Percentiles rank a stretch among this genome's conserved stretches.
Evolutionary conservation across 2,113 vertebrate genomes (phyloP).

Genomic region (Ellobius talpinus): DNA sequence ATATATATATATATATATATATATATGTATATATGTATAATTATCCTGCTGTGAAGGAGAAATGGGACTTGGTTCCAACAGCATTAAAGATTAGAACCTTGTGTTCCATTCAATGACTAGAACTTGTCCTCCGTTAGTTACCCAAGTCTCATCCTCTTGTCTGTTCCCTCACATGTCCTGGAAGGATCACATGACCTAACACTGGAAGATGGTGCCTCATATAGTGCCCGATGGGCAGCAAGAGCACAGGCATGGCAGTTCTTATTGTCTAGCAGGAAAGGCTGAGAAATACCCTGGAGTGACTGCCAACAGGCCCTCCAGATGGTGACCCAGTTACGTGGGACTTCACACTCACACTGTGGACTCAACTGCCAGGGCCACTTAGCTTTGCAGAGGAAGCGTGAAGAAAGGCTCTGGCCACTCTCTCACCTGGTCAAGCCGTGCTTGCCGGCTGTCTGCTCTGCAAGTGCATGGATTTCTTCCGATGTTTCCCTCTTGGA

Average conservation of each 20-base stretch:
- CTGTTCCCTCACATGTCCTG: not conserved
- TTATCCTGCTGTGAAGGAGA: not conserved
- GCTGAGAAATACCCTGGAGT: not conserved
- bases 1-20: no score
- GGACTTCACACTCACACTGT: not conserved
- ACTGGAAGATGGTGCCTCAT: not conserved
- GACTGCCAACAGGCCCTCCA: not conserved
- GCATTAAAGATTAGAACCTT: not conserved
- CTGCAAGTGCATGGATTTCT: not conserved
- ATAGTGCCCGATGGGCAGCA: not conserved
- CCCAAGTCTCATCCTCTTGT: not conserved
- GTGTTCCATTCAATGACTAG: not conserved
- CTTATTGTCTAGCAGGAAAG: not conserved
- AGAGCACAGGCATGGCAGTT: not conserved
- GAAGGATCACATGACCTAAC: not conserved
- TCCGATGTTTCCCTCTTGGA: not conserved
- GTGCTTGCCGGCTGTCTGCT: not conserved
- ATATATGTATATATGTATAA: no score
- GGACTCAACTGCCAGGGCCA: not conserved
- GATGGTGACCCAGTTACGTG: not conserved
- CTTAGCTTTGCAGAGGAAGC: not conserved
- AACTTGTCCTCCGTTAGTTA: not conserved
- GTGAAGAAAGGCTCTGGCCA: not conserved
- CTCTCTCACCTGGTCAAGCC: not conserved
- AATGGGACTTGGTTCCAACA: not conserved